These are phyloP conservation scores for Gallinago solitaria DNA, from an alignment of 2,797 vertebrate genomes.

Conservation along the genomic window DNA sequence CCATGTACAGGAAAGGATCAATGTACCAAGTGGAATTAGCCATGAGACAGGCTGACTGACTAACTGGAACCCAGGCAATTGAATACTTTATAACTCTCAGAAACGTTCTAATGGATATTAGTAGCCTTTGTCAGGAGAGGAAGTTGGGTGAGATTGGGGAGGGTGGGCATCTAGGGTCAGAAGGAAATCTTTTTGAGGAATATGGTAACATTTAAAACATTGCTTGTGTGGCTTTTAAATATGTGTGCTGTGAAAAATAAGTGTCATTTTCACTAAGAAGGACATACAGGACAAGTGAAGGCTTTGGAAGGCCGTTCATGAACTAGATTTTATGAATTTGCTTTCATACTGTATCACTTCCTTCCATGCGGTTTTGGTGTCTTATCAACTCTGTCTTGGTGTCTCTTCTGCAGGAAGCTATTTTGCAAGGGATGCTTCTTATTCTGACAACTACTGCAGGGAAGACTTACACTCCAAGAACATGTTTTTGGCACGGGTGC, in stretches of 20 bases:
- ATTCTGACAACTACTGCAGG: slow-evolving; percentile 87
- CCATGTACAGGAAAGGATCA: not conserved
- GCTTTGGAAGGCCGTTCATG: not conserved
- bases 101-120: not conserved
- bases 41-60: not conserved
- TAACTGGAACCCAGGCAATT: not conserved
- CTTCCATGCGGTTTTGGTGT: not conserved
- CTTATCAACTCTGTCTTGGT: not conserved
- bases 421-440: slow-evolving; percentile 91
- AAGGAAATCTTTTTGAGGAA: not conserved
- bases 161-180: not conserved
- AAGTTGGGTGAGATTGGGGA: not conserved
- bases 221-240: not conserved
- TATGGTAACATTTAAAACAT: not conserved
- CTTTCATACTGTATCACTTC: not conserved
- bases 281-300: not conserved
- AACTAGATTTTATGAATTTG: not conserved
- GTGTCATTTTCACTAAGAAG: not conserved
- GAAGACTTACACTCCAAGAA: slow-evolving; percentile 10
- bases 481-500: slow-evolving; percentile 90
- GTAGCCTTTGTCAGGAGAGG: not conserved
- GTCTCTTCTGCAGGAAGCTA: slow-evolving; percentile 87
- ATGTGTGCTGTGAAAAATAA: not conserved
- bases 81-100: not conserved
- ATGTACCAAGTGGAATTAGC: not conserved